Conservation (phyloP, 2,113 vertebrate species). For the Leucopsar rothschildi region DNA sequence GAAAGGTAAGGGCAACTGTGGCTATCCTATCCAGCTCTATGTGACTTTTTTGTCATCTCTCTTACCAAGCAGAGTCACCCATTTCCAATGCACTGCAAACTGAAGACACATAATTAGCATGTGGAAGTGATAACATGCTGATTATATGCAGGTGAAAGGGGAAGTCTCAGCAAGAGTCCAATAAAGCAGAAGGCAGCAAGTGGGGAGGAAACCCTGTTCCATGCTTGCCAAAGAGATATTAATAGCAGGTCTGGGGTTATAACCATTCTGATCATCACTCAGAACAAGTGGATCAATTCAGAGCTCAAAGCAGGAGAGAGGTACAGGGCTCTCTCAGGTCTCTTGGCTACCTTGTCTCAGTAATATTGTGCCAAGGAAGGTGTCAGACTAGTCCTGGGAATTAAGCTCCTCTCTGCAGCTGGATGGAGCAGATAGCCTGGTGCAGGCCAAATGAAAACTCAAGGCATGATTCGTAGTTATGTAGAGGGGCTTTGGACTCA, state of each 20-base stretch:
- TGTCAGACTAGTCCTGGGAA: not conserved
- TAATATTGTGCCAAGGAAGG: not conserved
- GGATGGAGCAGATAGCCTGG: not conserved
- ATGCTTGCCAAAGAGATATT: not conserved
- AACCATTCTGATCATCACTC: not conserved
- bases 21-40: not conserved
- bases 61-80: not conserved
- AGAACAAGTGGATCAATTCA: not conserved
- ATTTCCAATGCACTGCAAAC: not conserved
- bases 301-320: not conserved
- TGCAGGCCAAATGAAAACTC: not conserved
- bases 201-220: not conserved
- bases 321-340: not conserved
- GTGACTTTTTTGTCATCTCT: not conserved
- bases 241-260: not conserved
- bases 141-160: not conserved
- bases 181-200: not conserved
- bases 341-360: not conserved
- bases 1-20: constrained; percentile 1
- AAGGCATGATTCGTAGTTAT: not conserved
- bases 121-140: not conserved
- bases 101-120: not conserved
- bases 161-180: not conserved
- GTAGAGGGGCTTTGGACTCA: not conserved
- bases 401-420: not conserved